Evolutionary conservation across 2,888 invertebrate species (phyloP), one percentile per base, ranked within the genome.

Genomic region (Hoplodrina ambigua): DNA sequence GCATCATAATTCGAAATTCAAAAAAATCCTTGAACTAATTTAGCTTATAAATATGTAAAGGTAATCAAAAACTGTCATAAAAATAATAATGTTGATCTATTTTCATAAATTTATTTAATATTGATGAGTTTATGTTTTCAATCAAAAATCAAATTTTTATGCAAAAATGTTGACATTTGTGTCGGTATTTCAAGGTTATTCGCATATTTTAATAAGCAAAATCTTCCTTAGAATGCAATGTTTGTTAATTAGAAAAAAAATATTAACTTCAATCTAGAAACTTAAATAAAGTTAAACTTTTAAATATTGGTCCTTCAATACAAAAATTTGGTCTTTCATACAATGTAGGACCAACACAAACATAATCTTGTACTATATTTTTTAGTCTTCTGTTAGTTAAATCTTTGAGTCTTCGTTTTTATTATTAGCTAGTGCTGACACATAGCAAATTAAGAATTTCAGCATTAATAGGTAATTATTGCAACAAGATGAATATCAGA

Each of bases 51-150:
- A 58, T 44, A 59, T 62, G 11, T 49, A 60, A 55, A 58, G 1
- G 20, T 52, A 44, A 25, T 33, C 37, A n/a, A 17, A n/a, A 17
- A 55, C 33, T 46, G 19, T 11, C 2, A 13, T 63, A 20, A 44
- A 54, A 52, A 17, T 33, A 11, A 59, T 11, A 10, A 41, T 59
- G n/a, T 30, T 53, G 37, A 54, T 69, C 33, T 62, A 46, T 46
- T 17, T 46, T 17, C 4, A 69, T 69, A 59, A 13, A 69, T 75
- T n/a, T 55, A 1, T 52, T 62, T 20, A 30, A 37, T 5, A 61
- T 55, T 74, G 11, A 74, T 62, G 30, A 75, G 25, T 59, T 58
- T 49, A n/a, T 37, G 15, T 75, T 59, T 65, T 50, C 33, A 65
- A 76, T 64, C 33, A 77, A 58, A 79, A 30, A 7, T 49, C 17